Evolutionary conservation across 2,888 invertebrate genomes (phyloP).

Genomic region (Drosophila kuntzei): DNA sequence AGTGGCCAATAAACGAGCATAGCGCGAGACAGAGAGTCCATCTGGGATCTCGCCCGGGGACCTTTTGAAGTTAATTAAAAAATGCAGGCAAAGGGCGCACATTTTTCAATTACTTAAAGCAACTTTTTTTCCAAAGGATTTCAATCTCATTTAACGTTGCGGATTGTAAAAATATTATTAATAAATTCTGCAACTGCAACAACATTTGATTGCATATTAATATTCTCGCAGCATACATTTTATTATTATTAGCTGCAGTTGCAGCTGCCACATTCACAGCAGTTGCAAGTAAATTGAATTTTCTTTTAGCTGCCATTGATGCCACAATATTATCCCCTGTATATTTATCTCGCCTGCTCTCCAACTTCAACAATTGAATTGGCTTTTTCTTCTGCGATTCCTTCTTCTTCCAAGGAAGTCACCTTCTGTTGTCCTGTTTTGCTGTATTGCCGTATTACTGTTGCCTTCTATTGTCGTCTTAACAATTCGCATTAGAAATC

Average conservation of each 20-base stretch:
- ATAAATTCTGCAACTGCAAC: conserved; percentile 34
- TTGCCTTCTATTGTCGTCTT: conserved; percentile 23
- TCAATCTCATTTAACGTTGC: conserved; percentile 31
- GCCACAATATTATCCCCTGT: conserved; percentile 18
- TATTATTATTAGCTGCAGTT: conserved; percentile 24
- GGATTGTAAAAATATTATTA: conserved; percentile 62
- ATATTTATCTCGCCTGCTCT: not conserved
- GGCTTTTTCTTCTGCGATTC: conserved; percentile 6
- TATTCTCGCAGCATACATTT: conserved; percentile 18
- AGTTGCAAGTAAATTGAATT: conserved; percentile 68
- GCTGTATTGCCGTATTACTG: not conserved
- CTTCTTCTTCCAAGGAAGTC: conserved; percentile 1
- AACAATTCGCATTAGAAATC: conserved; percentile 70
- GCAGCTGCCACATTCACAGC: conserved; percentile 28
- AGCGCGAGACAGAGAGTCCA: conserved; percentile 18
- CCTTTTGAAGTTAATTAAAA: conserved; percentile 78
- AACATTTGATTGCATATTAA: conserved; percentile 68
- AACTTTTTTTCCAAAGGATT: not conserved
- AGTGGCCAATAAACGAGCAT: conserved; percentile 66
- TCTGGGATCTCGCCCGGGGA: conserved; percentile 1
- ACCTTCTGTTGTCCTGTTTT: conserved; percentile 10
- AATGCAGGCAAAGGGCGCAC: conserved; percentile 28
- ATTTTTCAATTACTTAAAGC: conserved; percentile 65
- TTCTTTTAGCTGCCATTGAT: conserved; percentile 16
- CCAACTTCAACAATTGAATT: conserved; percentile 20